These are phyloP conservation scores for Platyura marginata DNA, from an alignment of 1,140 invertebrate species.

Conservation along the genomic window DNA sequence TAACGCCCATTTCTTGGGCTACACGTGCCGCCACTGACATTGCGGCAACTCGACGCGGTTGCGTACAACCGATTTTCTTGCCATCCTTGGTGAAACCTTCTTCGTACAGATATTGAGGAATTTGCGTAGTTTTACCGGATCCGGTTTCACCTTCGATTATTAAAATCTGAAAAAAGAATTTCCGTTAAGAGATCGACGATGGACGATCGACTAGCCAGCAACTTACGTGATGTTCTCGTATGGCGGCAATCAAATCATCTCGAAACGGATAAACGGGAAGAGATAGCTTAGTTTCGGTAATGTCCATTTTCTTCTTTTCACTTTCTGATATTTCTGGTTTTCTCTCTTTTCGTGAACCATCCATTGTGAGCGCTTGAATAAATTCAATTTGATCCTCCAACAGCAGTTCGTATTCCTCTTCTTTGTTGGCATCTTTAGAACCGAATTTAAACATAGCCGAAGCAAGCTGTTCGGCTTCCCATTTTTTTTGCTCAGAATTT, in stretches of 20 bases:
- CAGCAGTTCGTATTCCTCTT: constrained; percentile 82
- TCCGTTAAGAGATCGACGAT: not conserved
- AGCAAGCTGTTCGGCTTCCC: constrained; percentile 95
- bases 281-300: constrained; percentile 84
- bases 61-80: constrained; percentile 86
- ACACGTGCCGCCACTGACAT: constrained; percentile 99
- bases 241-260: constrained; percentile 73
- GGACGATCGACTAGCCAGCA: constrained; percentile 4
- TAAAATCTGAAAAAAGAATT: constrained; percentile 32
- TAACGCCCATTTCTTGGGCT: constrained; percentile 98
- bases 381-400: constrained; percentile 97
- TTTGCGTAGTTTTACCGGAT: constrained; percentile 96
- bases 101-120: constrained; percentile 92
- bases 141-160: constrained; percentile 99
- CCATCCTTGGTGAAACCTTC: constrained; percentile 69
- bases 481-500: constrained; percentile 89
- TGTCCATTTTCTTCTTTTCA: constrained; percentile 59
- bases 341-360: constrained; percentile 49
- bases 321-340: constrained; percentile 40
- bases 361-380: constrained; percentile 79
- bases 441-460: constrained; percentile 88
- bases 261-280: constrained; percentile 90
- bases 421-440: constrained; percentile 46
- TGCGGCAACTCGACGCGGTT: constrained; percentile 91
- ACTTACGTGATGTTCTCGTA: constrained; percentile 66